Conservation (phyloP, 2,888 invertebrate species). For the Peribatodes rhomboidaria region DNA sequence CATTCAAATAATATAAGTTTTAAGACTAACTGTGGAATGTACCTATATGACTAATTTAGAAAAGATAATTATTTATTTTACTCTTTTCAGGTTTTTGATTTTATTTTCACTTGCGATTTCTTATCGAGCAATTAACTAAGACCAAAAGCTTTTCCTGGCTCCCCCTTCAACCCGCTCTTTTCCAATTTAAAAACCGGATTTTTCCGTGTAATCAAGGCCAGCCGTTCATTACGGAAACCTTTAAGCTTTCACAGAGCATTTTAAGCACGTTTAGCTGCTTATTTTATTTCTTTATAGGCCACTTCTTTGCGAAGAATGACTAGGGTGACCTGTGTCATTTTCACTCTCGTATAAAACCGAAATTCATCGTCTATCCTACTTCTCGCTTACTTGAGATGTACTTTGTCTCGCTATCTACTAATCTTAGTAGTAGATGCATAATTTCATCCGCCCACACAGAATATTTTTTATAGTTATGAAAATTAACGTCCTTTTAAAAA, state of each 20-base stretch:
- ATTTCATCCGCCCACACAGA: no score
- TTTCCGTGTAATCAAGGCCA: conserved; percentile 30
- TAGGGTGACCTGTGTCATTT: neutral
- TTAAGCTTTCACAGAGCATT: conserved; percentile 34
- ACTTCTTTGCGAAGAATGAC: conserved; percentile 10
- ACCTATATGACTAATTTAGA: no score
- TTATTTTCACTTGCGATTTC: neutral
- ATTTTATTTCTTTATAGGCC: conserved; percentile 21
- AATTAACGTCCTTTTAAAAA: no score
- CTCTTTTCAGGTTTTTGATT: neutral
- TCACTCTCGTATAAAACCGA: no score
- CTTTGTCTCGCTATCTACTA: no score
- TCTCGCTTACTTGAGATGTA: no score
- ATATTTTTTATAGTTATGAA: no score
- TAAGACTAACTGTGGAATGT: no score
- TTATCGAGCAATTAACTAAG: conserved; percentile 11
- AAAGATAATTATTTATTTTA: no score
- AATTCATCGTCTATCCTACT: no score
- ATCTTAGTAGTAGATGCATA: no score
- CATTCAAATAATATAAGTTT: no score
- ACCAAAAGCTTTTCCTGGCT: conserved; percentile 18
- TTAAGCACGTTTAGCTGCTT: conserved; percentile 28
- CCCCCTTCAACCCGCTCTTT: conserved; percentile 8
- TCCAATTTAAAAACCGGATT: conserved; percentile 23
- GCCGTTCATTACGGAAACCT: conserved; percentile 27